Base-by-base conservation (phyloP, 1,140 invertebrate genomes). In the Nasonia vitripennis region DNA sequence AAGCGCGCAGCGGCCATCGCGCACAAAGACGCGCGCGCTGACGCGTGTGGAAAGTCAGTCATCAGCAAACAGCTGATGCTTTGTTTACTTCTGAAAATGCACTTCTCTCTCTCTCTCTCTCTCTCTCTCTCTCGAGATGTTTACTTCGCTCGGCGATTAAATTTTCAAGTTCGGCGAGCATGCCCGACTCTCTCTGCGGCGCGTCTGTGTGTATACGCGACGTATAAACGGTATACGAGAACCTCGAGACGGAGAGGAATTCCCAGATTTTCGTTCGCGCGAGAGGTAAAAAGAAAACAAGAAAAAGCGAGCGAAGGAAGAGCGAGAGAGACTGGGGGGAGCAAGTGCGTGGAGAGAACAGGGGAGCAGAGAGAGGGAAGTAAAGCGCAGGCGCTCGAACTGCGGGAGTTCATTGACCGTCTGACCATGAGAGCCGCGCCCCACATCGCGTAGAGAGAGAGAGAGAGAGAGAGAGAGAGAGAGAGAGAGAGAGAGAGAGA, bases 401-500 rank as follows among this genome's bases (percentile, higher is more conserved):
- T 74, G n/a, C 12, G 87, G 34, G 34, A 86, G 90, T 88, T 92
- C 91, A 89, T 89, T 91, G 91, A 92, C 91, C 90, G 90, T 91
- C 90, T 92, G 91, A 92, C 91, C 91, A 91, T 91, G 91, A 86
- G 85, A 91, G 91, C 91, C 91, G 91, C 91, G 90, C 91, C 91
- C 91, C 90, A 90, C 89, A 91, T 91, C 87, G 48, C 55, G 9
- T 48, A n/a, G 55, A 75, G 78, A 70, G 55, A 41, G 41, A 20
- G 14, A 37, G 68, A 71, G 23, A 27, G 23, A 27, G 23, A 27
- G 23, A 27, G 23, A n/a, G 55, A 75, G 78, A 48, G 71, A 80
- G 62, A 70, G 55, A 41, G 41, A 20, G 14, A 37, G 68, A 71
- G 27, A 81, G n/a, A 55, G 55, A 45, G 81, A 75, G 71, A 78